Evolutionary conservation across 2,797 vertebrate genomes (phyloP), one percentile per base, ranked within the genome.

Genomic region (Danio choprae): DNA sequence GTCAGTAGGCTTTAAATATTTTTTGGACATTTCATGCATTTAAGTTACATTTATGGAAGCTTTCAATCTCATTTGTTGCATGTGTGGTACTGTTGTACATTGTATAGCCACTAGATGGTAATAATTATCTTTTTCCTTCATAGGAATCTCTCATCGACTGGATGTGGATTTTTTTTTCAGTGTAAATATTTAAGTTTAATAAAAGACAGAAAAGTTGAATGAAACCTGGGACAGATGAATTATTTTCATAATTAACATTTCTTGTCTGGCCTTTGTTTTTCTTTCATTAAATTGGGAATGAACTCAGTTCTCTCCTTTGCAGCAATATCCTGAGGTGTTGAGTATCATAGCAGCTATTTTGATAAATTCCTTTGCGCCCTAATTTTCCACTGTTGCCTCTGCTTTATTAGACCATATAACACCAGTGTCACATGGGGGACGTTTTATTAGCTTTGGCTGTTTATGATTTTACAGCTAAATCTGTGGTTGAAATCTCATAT

Each of bases 31-130:
- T 60, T 15, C 41, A 71, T 69, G 68, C 1, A 15, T 55, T 15
- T 51, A 0, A 11, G 67, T 41, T 55, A 16, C 13, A 38, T 40
- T 62, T 38, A 59, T 44, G 41, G 18, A 20, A 38, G 22, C 62
- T 2, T 60, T 16, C n/a, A 10, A 18, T 58, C 13, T 44, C 7
- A 56, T 67, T 16, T 48, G 6, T 59, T 62, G 63, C 8, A 38
- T 15, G 0, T 77, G 40, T 64, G 44, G 10, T 71, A 46, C 40
- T 84, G 84, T 80, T 80, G 55, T 91, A 88, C 87, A 87, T 87
- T 80, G 77, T 87, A 84, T 84, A 89, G 85, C 93, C 93, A 91
- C 94, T 94, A 94, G 93, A 92, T 93, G 94, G 93, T 91, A 93
- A 93, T 90, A 92, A 91, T 90, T 86, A 84, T 77, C 87, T 83